Conservation (phyloP, 1,140 invertebrate species). For the Pristionchus pacificus region DNA sequence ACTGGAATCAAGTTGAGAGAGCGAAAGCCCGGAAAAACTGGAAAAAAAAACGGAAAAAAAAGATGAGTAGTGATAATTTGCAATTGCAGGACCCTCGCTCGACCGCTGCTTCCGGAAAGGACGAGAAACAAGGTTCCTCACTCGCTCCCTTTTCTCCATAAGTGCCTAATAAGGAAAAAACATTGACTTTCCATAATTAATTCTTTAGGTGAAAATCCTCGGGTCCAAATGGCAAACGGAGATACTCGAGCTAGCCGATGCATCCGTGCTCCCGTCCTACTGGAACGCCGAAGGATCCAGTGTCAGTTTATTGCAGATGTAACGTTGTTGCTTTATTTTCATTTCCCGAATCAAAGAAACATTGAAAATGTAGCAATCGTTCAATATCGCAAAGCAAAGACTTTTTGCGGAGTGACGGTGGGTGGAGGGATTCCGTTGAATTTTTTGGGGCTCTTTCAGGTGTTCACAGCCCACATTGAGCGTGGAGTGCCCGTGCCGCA, state of each 20-base stretch:
- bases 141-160: neutral
- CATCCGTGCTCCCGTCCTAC: constrained; percentile 44
- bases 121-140: constrained; percentile 42
- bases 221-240: constrained; percentile 46
- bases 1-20: neutral
- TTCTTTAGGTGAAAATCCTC: constrained; percentile 52
- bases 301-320: constrained; percentile 21
- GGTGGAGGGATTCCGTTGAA: constrained; percentile 16
- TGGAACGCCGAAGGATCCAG: constrained; percentile 47
- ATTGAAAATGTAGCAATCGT: too few species aligned
- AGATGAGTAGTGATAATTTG: too few species aligned
- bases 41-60: constrained; percentile 1
- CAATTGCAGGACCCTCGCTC: constrained; percentile 45
- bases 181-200: too few species aligned
- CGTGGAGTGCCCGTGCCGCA: constrained; percentile 38
- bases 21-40: neutral
- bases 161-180: too few species aligned
- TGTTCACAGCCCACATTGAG: constrained; percentile 44
- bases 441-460: too few species aligned
- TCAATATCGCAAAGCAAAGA: too few species aligned
- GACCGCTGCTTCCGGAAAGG: constrained; percentile 49
- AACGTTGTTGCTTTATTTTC: constrained; percentile 9
- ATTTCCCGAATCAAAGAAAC: too few species aligned
- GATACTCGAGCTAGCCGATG: constrained; percentile 44
- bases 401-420: constrained; percentile 1